phyloP scores from a whole-genome alignment of 2,113 vertebrate genomes.

The Hydropotes inermis region DNA sequence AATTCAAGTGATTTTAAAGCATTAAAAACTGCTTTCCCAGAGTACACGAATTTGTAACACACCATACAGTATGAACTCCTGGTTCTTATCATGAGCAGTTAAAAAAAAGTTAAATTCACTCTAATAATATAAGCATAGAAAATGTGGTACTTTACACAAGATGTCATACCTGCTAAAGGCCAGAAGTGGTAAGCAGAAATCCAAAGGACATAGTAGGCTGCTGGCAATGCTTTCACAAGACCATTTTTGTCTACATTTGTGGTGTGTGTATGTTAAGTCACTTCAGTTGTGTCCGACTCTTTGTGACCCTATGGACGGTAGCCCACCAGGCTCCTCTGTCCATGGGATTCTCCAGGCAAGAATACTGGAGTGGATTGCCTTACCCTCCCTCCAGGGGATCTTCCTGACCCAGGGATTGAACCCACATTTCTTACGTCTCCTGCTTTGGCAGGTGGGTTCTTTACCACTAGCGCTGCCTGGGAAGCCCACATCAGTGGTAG shows the following conservation, averaged over 20 bases:
- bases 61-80: background rate
- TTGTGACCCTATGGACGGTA: background rate
- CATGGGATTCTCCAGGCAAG: background rate
- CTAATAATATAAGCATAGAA: constrained; percentile 14
- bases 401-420: background rate
- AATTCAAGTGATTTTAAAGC: constrained; percentile 24
- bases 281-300: background rate
- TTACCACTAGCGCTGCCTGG: background rate
- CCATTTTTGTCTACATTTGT: background rate
- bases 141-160: background rate
- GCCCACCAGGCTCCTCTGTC: background rate
- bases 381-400: background rate
- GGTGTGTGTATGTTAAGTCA: background rate
- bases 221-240: constrained; percentile 6
- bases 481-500: background rate
- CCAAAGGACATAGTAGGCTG: background rate
- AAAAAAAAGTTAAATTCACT: background rate
- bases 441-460: background rate
- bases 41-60: background rate
- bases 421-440: background rate
- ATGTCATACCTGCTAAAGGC: background rate
- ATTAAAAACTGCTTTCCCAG: constrained; percentile 48
- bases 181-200: background rate
- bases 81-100: background rate
- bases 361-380: background rate